Evolutionary conservation across 2,888 invertebrate species (phyloP), one percentile per base, ranked within the genome.

Genomic region (Phortica magna): DNA sequence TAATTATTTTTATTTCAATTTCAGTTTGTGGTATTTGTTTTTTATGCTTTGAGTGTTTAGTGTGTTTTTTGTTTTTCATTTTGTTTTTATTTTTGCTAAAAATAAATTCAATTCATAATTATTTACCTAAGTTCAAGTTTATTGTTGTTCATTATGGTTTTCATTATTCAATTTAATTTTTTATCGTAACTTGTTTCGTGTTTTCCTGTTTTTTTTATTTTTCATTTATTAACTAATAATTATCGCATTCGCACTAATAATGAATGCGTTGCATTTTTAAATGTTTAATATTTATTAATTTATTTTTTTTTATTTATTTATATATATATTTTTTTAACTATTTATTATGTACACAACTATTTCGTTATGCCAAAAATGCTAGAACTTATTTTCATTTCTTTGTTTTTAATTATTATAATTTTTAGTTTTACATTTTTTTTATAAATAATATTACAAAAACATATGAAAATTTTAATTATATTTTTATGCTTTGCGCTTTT

Each of bases 81-180:
- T 70, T 82, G 78, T 73, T 80, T 80, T 80, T 78, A 75, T 61
- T 82, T 82, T 87, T 85, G 84, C 88, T 89, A 89, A 89, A 89
- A 89, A 83, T 85, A 84, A 87, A 87, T 83, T 84, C 84, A 88
- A 88, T 88, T 89, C 87, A 87, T 83, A 86, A 87, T 85, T 82
- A 88, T 82, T 83, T 88, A 84, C 85, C 87, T 88, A 86, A 76
- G 78, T 83, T 78, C 85, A 82, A 87, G 82, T 86, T 87, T 87
- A 83, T 88, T 88, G 83, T 88, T 88, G 80, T 84, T 83, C 84
- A 59, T 57, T 41, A 31, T 31, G 22, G 12, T 70, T 12, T 84
- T 85, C 79, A 84, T 83, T 84, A 84, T 75, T 77, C n/a, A 22
- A 61, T 61, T 61, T 22, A 0, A 22, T 61, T 61, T 22, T 59